Percentiles rank a stretch among this genome's conserved stretches.
These are phyloP conservation scores for Mycteria americana DNA, from an alignment of 2,797 vertebrate genomes.

Conservation along the genomic window DNA sequence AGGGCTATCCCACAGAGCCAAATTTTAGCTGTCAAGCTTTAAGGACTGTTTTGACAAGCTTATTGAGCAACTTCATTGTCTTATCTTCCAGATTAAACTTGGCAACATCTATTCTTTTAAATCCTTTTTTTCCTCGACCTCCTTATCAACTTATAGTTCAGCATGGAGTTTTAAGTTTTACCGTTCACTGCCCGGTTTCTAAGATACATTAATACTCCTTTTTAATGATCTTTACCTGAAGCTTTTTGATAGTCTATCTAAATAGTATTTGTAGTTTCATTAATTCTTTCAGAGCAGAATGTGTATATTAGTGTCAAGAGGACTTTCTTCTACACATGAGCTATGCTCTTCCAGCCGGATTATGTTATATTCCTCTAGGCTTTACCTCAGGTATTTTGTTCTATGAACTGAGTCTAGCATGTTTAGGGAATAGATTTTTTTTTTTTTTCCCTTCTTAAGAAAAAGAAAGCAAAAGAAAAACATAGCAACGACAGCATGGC, in stretches of 20 bases:
- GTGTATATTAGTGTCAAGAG: background rate
- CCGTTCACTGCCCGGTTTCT: background rate
- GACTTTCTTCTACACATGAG: background rate
- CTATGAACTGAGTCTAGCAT: background rate
- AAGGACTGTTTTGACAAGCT: background rate
- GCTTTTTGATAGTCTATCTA: background rate
- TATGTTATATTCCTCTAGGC: background rate
- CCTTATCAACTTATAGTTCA: background rate
- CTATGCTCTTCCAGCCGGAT: background rate
- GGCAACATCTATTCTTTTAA: background rate
- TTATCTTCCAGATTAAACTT: background rate
- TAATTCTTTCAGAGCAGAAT: background rate
- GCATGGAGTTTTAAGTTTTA: background rate
- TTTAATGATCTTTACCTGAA: background rate
- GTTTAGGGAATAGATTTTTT: slow-evolving; percentile 16
- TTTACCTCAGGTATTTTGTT: slow-evolving; percentile 1
- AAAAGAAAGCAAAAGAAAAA: slow-evolving; percentile 48
- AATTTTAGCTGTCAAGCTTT: background rate
- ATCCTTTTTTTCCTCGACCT: background rate
- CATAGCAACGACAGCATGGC: slow-evolving; percentile 70
- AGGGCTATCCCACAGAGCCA: background rate
- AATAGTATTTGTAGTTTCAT: background rate
- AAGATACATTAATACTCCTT: background rate
- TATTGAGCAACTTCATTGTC: background rate
- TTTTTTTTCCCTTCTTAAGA: background rate